Evolutionary conservation across 2,888 invertebrate genomes (phyloP).

Genomic region (Chrysomela aeneicollis): DNA sequence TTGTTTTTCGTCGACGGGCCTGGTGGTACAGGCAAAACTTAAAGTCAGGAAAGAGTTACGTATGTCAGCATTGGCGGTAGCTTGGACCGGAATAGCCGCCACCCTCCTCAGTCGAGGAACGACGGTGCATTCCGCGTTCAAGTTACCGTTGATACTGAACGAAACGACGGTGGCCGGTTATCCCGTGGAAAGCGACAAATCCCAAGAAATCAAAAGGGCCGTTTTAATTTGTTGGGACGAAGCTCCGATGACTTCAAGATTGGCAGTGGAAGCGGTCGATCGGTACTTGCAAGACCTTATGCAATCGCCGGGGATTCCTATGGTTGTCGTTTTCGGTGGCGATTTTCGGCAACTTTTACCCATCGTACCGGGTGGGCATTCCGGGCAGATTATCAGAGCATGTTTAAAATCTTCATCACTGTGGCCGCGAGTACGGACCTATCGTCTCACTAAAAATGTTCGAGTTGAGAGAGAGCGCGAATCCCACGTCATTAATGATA

Average conservation of each 20-base stretch:
- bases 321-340: conserved; percentile 37
- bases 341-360: conserved; percentile 42
- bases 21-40: neutral
- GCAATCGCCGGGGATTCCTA: neutral
- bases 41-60: neutral
- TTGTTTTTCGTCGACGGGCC: neutral
- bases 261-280: conserved; percentile 30
- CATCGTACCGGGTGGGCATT: too few relatives aligned
- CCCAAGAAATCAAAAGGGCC: neutral
- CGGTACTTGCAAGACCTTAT: conserved; percentile 27
- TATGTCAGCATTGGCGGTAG: too few relatives aligned
- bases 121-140: neutral
- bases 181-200: neutral
- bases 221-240: conserved; percentile 33
- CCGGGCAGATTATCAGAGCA: too few relatives aligned
- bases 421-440: neutral
- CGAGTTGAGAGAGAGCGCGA: neutral
- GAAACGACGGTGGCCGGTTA: neutral
- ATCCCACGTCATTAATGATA: too few relatives aligned
- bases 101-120: neutral
- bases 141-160: neutral
- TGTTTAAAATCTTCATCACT: too few relatives aligned
- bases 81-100: too few relatives aligned
- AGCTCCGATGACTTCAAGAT: conserved; percentile 31
- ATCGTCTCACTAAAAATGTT: neutral